Percentiles rank a stretch among this genome's conserved stretches.
These are phyloP conservation scores for Dicentrarchus labrax DNA, from an alignment of 2,113 vertebrate species.

Conservation along the genomic window DNA sequence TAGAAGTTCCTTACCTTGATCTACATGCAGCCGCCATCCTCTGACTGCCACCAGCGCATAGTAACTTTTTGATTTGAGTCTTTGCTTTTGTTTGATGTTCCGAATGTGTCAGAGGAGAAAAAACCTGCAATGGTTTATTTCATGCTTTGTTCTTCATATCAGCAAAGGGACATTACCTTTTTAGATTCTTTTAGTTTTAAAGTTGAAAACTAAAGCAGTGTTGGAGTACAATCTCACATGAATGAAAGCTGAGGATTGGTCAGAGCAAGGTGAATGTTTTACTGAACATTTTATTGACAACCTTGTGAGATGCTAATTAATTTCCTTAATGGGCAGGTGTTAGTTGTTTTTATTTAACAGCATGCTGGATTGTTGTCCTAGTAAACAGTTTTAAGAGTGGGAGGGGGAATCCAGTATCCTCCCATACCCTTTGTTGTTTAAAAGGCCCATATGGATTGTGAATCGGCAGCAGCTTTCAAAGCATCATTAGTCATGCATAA, in stretches of 20 bases:
- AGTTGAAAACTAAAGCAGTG: slow-evolving; percentile 41
- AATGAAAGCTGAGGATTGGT: slow-evolving; percentile 56
- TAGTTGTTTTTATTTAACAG: slow-evolving; percentile 77
- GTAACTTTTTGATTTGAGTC: slow-evolving; percentile 79
- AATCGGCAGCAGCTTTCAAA: slow-evolving; percentile 80
- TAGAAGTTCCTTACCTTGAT: slow-evolving; percentile 82
- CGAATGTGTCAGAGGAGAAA: slow-evolving; percentile 74
- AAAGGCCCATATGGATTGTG: slow-evolving; percentile 84
- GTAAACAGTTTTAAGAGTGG: slow-evolving; percentile 80
- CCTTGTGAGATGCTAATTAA: slow-evolving; percentile 71
- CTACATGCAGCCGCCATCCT: slow-evolving; percentile 76
- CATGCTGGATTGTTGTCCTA: slow-evolving; percentile 74
- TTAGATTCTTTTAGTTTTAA: slow-evolving; percentile 56
- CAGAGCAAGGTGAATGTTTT: slow-evolving; percentile 54
- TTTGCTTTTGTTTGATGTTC: slow-evolving; percentile 81
- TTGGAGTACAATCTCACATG: slow-evolving; percentile 22
- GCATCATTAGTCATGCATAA: slow-evolving; percentile 86
- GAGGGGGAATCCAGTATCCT: slow-evolving; percentile 68
- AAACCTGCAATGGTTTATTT: slow-evolving; percentile 71
- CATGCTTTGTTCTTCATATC: slow-evolving; percentile 74
- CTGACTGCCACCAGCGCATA: slow-evolving; percentile 72
- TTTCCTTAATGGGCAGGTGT: slow-evolving; percentile 78
- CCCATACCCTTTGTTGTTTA: slow-evolving; percentile 80
- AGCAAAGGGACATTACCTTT: slow-evolving; percentile 63
- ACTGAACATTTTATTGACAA: slow-evolving; percentile 59